Conservation (phyloP, 1,140 invertebrate species). For the Asbolus verrucosus region DNA sequence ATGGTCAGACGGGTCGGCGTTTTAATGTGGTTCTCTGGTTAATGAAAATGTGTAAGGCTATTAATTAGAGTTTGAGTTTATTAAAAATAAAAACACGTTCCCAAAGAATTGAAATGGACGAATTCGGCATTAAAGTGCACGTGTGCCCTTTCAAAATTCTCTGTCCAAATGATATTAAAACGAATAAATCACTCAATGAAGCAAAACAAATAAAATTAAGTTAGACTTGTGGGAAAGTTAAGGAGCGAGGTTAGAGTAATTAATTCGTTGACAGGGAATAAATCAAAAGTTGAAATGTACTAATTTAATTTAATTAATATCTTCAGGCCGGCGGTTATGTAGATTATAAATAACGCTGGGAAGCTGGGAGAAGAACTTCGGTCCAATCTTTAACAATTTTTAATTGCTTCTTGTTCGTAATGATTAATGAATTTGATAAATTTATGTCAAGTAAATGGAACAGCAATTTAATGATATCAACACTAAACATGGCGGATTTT, state of each 20-base stretch:
- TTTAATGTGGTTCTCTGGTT: no score
- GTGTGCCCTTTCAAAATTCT: conserved; percentile 21
- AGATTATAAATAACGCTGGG: conserved; percentile 34
- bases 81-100: conserved; percentile 2
- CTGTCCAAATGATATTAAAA: conserved; percentile 44
- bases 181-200: conserved; percentile 46
- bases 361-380: conserved; percentile 20
- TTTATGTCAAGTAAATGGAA: conserved; percentile 1
- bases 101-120: neutral
- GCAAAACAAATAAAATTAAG: conserved; percentile 48
- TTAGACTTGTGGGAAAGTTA: conserved; percentile 40
- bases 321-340: conserved; percentile 17
- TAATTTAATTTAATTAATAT: conserved; percentile 50
- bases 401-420: conserved; percentile 16
- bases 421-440: neutral
- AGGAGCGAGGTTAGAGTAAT: conserved; percentile 46
- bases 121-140: conserved; percentile 17
- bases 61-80: neutral
- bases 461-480: neutral
- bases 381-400: conserved; percentile 35
- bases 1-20: no score
- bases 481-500: neutral
- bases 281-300: conserved; percentile 45
- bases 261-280: conserved; percentile 49
- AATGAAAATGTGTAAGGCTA: no score